phyloP scores from a whole-genome alignment of 2,113 vertebrate genomes.

The Nerophis lumbriciformis region DNA sequence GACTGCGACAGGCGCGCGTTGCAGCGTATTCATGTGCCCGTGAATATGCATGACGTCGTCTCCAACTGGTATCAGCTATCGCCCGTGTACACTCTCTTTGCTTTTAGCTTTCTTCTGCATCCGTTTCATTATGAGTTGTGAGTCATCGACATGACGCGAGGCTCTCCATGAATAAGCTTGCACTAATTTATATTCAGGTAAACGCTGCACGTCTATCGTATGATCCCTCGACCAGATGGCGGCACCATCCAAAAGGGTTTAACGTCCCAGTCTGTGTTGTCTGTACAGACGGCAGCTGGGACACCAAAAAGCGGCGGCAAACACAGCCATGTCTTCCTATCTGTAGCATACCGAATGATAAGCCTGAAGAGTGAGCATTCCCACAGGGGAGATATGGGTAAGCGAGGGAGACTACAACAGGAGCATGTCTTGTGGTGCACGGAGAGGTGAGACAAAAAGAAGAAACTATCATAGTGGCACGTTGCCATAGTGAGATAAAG shows the following conservation, averaged over 20 bases:
- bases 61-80: constrained; percentile 5
- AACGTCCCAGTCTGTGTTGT: constrained; percentile 22
- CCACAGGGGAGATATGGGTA: neutral
- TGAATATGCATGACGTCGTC: constrained; percentile 30
- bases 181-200: constrained; percentile 46
- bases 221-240: constrained; percentile 22
- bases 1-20: constrained; percentile 36
- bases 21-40: constrained; percentile 8
- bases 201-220: constrained; percentile 1
- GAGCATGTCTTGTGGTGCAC: neutral
- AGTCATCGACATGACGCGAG: constrained; percentile 39
- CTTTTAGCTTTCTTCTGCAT: constrained; percentile 40
- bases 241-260: constrained; percentile 20
- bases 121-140: constrained; percentile 49
- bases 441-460: constrained; percentile 15
- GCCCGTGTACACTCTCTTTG: neutral
- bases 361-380: constrained; percentile 34
- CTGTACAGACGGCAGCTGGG: constrained; percentile 15
- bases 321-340: constrained; percentile 11
- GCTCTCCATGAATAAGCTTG: constrained; percentile 23
- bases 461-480: constrained; percentile 21
- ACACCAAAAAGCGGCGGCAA: constrained; percentile 4
- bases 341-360: constrained; percentile 32
- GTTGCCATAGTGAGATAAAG: constrained; percentile 39
- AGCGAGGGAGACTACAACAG: neutral